Percentiles rank a stretch among this genome's conserved stretches.
Conservation (phyloP, 2,113 vertebrate genomes). For the Phylloscopus trochiloides region DNA sequence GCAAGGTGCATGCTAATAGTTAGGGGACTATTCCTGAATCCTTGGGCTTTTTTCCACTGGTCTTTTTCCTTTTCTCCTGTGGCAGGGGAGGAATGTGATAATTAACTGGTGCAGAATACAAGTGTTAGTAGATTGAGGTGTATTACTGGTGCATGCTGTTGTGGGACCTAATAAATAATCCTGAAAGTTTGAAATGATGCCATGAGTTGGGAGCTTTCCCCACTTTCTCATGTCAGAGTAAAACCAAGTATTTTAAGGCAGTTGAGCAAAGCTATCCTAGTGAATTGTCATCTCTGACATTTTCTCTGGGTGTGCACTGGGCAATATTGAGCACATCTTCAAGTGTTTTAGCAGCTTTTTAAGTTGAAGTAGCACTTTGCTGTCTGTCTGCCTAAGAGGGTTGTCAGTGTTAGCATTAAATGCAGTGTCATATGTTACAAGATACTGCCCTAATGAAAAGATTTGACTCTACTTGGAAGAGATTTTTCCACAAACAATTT, state of each 20-base stretch:
- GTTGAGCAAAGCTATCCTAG: background rate
- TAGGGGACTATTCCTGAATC: background rate
- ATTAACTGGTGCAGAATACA: background rate
- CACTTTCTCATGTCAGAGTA: background rate
- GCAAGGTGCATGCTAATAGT: background rate
- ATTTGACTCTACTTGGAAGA: background rate
- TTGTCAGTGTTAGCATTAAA: background rate
- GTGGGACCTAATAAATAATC: background rate
- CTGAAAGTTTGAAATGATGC: background rate
- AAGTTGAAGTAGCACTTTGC: background rate
- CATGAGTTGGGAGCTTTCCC: background rate
- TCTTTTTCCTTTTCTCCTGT: background rate
- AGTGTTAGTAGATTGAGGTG: background rate
- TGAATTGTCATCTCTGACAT: background rate
- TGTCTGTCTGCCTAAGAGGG: background rate
- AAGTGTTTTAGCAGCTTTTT: background rate
- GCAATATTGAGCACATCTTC: background rate
- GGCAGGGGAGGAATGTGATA: background rate
- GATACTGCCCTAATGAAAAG: background rate
- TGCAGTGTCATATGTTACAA: rapidly evolving
- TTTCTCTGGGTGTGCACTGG: background rate
- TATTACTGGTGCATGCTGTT: background rate
- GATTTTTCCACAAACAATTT: background rate
- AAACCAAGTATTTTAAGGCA: background rate
- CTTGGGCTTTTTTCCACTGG: background rate